phyloP scores from a whole-genome alignment of 2,113 vertebrate genomes.

The Brevimyrus niger region DNA sequence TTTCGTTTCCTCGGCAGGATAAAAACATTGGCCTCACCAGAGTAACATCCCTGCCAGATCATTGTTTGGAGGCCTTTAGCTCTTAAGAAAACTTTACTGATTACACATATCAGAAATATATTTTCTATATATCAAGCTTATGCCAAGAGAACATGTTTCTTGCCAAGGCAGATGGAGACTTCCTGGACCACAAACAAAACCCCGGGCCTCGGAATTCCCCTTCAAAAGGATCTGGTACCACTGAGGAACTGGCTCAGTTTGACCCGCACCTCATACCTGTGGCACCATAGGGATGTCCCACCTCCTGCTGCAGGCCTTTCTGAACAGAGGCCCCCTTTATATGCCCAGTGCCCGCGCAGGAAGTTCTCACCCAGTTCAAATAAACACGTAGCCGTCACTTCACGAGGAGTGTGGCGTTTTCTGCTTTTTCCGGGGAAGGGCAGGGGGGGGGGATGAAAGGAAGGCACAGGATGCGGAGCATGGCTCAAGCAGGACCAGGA shows the following conservation, averaged over 20 bases:
- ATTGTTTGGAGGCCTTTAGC: conserved; percentile 1
- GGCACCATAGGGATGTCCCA: background rate
- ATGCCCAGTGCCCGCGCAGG: background rate
- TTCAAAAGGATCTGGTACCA: background rate
- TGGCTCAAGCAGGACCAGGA: background rate
- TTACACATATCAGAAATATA: conserved; percentile 15
- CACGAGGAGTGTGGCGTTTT: background rate
- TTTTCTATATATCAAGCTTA: conserved; percentile 15
- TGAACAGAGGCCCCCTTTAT: background rate
- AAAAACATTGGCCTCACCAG: background rate
- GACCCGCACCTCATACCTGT: background rate
- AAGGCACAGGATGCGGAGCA: background rate
- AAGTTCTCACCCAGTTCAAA: background rate
- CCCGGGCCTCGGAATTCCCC: background rate
- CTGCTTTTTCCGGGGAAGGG: background rate
- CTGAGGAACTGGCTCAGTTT: background rate
- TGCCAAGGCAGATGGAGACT: conserved; percentile 15
- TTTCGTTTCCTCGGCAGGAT: background rate
- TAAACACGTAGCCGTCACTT: conserved; percentile 2
- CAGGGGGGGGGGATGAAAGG: background rate
- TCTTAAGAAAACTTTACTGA: conserved; percentile 25
- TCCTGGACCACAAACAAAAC: background rate
- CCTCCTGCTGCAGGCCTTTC: background rate
- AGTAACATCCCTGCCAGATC: conserved; percentile 9
- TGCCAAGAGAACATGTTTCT: conserved; percentile 15